Base-by-base conservation (phyloP, 2,797 vertebrate genomes). In the Sylvilagus floridanus region DNA sequence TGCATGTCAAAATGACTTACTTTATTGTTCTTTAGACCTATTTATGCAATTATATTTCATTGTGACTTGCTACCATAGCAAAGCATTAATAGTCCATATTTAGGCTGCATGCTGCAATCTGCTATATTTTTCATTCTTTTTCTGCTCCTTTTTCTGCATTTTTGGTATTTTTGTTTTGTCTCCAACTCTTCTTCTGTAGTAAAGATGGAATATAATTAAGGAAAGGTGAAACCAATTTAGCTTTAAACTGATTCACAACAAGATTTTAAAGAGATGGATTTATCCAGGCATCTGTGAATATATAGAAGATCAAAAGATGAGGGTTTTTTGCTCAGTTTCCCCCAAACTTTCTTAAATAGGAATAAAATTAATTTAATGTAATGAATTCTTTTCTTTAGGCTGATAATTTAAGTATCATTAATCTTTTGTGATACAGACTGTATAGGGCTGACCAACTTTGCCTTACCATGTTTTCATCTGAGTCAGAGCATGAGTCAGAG, bases 171-270 rank as follows among this genome's bases (percentile, higher is more conserved):
- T 94, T 71, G 19, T 52, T 78, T 84, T 76, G 69, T 30, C 5
- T 17, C 14, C 30, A 69, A 26, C 37, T 65, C 26, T 96, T 93
- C 93, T 47, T 9, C 42, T 97, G 57, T 65, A 97, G 92, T 89
- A 95, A 97, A 97, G 95, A 50, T 62, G 63, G 1, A 79, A 91
- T 92, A 63, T 96, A 94, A 97, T 97, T 96, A 96, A 96, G 95
- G 63, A 84, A 95, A 32, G 24, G 92, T 94, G 90, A 96, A 97
- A 60, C 87, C 89, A 94, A 16, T 90, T 97, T 97, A 90, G 68
- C 77, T 97, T 96, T 95, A 84, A 95, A 57, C 65, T n/a, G 26
- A 92, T 97, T 69, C 73, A n/a, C 47, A 95, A 81, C 72, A 91
- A 94, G 81, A 95, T 91, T 69, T 96, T 69, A 68, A 3, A 84